phyloP scores from a whole-genome alignment of 2,113 vertebrate genomes.

The Gobius niger region DNA sequence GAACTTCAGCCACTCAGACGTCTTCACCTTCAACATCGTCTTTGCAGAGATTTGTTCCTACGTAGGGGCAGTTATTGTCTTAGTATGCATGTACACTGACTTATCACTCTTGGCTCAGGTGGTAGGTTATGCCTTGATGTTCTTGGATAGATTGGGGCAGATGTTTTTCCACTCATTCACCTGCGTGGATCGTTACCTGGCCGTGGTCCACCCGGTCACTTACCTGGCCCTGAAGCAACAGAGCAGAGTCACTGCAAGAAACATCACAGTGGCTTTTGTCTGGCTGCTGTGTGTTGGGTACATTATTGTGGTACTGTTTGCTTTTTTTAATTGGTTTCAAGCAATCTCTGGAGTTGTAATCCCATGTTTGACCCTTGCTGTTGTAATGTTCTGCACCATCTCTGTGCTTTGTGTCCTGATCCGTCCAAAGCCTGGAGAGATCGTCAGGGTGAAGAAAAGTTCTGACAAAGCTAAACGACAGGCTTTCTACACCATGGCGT shows the following conservation, averaged over 20 bases:
- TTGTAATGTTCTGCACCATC: conserved; percentile 17
- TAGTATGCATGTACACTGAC: not conserved
- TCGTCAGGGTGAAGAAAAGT: not conserved
- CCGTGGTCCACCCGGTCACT: not conserved
- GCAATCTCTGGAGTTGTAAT: too few species aligned
- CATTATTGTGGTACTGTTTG: fast-evolving
- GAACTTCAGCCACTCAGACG: not conserved
- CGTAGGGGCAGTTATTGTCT: not conserved
- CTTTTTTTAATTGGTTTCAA: too few species aligned
- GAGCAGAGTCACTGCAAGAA: conserved; percentile 4
- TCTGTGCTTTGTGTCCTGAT: conserved; percentile 21
- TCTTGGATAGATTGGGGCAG: not conserved
- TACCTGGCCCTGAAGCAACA: not conserved
- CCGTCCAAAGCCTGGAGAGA: conserved; percentile 19
- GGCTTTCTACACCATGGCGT: conserved; percentile 27
- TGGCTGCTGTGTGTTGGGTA: not conserved
- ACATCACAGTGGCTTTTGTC: not conserved
- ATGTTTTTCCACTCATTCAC: conserved; percentile 3
- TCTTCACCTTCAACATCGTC: not conserved
- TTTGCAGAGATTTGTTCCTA: not conserved
- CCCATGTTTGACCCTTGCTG: not conserved
- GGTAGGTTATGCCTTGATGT: not conserved
- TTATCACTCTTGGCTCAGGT: too few species aligned
- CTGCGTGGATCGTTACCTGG: not conserved
- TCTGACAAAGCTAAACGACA: conserved; percentile 20